Conservation (phyloP, 2,113 vertebrate species). For the Bagarius yarrelli region DNA sequence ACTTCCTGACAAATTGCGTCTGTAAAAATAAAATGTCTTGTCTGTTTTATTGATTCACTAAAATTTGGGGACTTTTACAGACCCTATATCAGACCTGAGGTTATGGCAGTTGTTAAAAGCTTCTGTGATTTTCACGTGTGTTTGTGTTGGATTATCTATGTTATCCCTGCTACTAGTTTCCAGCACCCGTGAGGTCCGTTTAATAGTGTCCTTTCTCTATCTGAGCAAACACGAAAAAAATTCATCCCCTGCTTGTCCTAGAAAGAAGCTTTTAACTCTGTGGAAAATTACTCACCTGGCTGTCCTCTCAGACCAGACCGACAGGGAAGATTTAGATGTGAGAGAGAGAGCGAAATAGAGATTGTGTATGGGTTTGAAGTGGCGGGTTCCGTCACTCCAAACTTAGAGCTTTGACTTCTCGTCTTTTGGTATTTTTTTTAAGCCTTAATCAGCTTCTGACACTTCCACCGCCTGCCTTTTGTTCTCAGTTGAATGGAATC, state of each 20-base stretch:
- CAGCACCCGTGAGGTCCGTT: slow-evolving; percentile 69
- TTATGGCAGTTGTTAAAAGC: not conserved
- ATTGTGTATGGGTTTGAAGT: slow-evolving; percentile 18
- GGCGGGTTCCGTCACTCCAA: slow-evolving; percentile 25
- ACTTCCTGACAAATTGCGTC: slow-evolving; percentile 2
- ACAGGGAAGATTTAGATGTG: not conserved
- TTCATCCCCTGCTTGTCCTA: not conserved
- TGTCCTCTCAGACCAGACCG: slow-evolving; percentile 1
- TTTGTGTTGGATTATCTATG: not conserved
- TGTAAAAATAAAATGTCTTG: slow-evolving; percentile 4
- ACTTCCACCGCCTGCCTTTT: slow-evolving; percentile 59
- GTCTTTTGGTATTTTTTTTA: slow-evolving; percentile 16
- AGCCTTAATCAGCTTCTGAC: slow-evolving; percentile 60
- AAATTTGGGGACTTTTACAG: not conserved
- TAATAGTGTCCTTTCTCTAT: not conserved
- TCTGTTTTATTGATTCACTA: not conserved
- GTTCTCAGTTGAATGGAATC: slow-evolving; percentile 66
- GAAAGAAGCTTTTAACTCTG: slow-evolving; percentile 17
- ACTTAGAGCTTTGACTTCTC: slow-evolving; percentile 20
- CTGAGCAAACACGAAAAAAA: not conserved
- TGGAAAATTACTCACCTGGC: slow-evolving; percentile 33
- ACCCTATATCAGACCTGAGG: not conserved
- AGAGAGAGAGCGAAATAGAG: not conserved
- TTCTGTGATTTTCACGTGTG: not conserved
- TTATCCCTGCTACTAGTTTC: slow-evolving; percentile 52